Evolutionary conservation across 2,113 vertebrate species (phyloP).

Genomic region (Platysternon megacephalum): DNA sequence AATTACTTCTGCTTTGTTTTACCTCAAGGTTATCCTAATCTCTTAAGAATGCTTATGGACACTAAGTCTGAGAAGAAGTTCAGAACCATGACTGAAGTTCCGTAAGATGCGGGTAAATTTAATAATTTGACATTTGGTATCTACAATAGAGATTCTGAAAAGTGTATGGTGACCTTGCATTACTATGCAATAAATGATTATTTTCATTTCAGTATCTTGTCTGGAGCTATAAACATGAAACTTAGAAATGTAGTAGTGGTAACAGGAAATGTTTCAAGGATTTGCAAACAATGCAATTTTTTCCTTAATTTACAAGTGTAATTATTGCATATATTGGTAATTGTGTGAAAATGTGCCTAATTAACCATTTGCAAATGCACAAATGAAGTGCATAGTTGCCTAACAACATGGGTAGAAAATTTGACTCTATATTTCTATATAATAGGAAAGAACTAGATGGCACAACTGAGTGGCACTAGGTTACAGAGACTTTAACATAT

Average conservation of each 20-base stretch:
- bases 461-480: not conserved
- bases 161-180: not conserved
- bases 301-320: not conserved
- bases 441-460: not conserved
- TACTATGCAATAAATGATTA: not conserved
- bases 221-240: not conserved
- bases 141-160: not conserved
- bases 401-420: not conserved
- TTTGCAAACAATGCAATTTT: not conserved
- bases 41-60: conserved; percentile 27
- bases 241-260: not conserved
- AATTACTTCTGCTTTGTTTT: conserved; percentile 54
- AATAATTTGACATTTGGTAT: not conserved
- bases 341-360: not conserved
- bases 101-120: not conserved
- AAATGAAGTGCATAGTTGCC: not conserved
- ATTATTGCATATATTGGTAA: not conserved
- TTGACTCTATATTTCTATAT: not conserved
- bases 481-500: not conserved
- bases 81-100: not conserved
- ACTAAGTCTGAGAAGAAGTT: conserved; percentile 4
- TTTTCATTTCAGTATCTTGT: not conserved
- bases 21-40: conserved; percentile 48
- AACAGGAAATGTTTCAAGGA: not conserved
- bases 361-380: not conserved